Base-by-base conservation (phyloP, 2,888 invertebrate species). In the Agonum fuliginosum region DNA sequence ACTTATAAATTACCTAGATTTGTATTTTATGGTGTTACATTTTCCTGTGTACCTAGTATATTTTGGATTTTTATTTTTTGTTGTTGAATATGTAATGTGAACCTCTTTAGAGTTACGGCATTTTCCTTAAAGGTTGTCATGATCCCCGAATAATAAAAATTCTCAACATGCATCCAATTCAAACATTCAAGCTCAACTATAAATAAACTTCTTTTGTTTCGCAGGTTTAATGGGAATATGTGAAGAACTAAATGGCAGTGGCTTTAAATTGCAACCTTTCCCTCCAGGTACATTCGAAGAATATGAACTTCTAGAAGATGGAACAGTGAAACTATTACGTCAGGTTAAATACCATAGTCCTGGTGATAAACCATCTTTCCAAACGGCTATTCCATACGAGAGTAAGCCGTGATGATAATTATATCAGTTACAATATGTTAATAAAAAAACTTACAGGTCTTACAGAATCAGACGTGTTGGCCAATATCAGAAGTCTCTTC, bases 221-320 rank as follows among this genome's bases (percentile, higher is more conserved):
- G 1, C 75, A 90, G 90, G 89, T 70, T 83, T 90, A 20, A 84
- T 88, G 19, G 85, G 84, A 30, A 83, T 90, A 43, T 82, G 84
- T 1, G 84, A 86, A 27, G 84, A 87, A 65, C 80, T 90, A 2
- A 85, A 86, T 62, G 88, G 88, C 0, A 84, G 87, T 6, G 83
- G 83, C 37, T 88, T 86, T 80, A 88, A 86, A 8, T 86, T 95
- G 72, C 91, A 90, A 81, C 93, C 93, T 78, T 93, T 95, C 81
- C 90, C 91, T n/a, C 95, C 95, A 0, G 94, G 95, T 6, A 90
- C 91, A 82, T 91, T 91, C 79, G 93, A 93, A 83, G 91, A 92
- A 79, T 95, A 93, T 87, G 88, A 90, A 83, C 87, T 93, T 81
- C 83, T 89, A 69, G 87, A 89, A 3, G 85, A 90, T 83, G 93